Conservation (phyloP, 64 coral and sea anemone genomes). For the Porites australiensis region DNA sequence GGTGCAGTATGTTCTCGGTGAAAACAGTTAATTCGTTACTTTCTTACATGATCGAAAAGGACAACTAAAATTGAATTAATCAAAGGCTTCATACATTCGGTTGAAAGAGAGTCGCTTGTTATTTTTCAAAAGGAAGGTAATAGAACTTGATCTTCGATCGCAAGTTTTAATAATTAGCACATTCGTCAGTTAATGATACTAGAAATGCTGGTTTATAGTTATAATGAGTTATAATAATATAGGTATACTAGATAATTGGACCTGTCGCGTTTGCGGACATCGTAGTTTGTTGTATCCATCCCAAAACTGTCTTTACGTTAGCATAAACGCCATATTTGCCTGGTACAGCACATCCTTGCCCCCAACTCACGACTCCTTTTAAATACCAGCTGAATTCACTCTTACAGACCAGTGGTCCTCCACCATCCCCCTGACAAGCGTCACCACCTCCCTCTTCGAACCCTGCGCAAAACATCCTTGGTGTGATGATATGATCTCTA, state of each 20-base stretch:
- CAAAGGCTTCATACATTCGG: too few relatives aligned
- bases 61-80: too few relatives aligned
- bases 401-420: constrained; percentile 9
- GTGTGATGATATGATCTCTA: neutral
- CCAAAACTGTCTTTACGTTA: constrained; percentile 40
- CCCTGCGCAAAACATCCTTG: constrained; percentile 1
- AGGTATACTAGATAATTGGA: neutral
- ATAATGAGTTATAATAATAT: too few relatives aligned
- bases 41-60: too few relatives aligned
- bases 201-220: too few relatives aligned
- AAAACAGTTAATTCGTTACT: too few relatives aligned
- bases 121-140: too few relatives aligned
- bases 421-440: constrained; percentile 12
- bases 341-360: constrained; percentile 13
- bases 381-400: neutral
- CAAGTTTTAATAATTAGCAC: too few relatives aligned
- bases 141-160: too few relatives aligned
- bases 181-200: too few relatives aligned
- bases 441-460: neutral
- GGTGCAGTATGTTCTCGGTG: too few relatives aligned
- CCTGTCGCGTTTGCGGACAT: neutral
- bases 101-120: too few relatives aligned
- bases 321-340: constrained; percentile 22
- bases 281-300: constrained; percentile 25
- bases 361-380: constrained; percentile 6